A percentile compares a stretch with the other conserved stretches of the same genome.
These are phyloP conservation scores for Styela plicata DNA, from an alignment of 23 tunicate genomes.

Conservation along the genomic window DNA sequence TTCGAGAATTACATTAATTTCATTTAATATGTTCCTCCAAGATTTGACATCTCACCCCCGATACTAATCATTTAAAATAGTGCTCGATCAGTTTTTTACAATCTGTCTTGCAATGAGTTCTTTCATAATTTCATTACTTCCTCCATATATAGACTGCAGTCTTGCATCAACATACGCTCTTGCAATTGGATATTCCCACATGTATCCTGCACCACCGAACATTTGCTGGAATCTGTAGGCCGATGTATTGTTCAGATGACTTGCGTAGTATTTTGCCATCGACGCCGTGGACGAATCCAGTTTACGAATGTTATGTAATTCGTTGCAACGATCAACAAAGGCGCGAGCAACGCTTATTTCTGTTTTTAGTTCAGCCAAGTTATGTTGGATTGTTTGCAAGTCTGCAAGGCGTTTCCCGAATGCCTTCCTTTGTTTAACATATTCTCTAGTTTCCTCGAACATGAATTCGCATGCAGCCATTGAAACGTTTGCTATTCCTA, in stretches of 20 bases:
- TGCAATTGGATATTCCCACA: slow-evolving; percentile 98
- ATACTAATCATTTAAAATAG: too few species aligned
- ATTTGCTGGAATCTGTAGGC: slow-evolving; percentile 65
- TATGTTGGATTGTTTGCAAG: slow-evolving; percentile 94
- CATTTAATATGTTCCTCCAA: too few species aligned
- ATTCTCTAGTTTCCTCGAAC: slow-evolving; percentile 93
- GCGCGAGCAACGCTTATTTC: slow-evolving; percentile 79
- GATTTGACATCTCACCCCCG: too few species aligned
- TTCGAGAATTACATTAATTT: too few species aligned
- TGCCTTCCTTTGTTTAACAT: slow-evolving; percentile 97
- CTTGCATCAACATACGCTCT: slow-evolving; percentile 93
- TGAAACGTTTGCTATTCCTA: slow-evolving; percentile 67
- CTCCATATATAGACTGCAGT: slow-evolving; percentile 93
- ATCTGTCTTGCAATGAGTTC: slow-evolving; percentile 89
- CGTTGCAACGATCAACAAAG: slow-evolving; percentile 83
- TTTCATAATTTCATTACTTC: slow-evolving; percentile 99
- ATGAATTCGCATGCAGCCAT: slow-evolving; percentile 84
- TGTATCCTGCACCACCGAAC: slow-evolving; percentile 98
- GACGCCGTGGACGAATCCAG: slow-evolving; percentile 90
- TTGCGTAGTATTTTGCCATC: slow-evolving; percentile 93
- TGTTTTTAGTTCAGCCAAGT: slow-evolving; percentile 96
- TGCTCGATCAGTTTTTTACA: slow-evolving; percentile 28
- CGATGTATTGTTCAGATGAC: slow-evolving; percentile 40
- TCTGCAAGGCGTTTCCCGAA: slow-evolving; percentile 91
- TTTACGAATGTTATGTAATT: slow-evolving; percentile 58